phyloP scores from a whole-genome alignment of 1,140 invertebrate species.

The Drosophila mauritiana region DNA sequence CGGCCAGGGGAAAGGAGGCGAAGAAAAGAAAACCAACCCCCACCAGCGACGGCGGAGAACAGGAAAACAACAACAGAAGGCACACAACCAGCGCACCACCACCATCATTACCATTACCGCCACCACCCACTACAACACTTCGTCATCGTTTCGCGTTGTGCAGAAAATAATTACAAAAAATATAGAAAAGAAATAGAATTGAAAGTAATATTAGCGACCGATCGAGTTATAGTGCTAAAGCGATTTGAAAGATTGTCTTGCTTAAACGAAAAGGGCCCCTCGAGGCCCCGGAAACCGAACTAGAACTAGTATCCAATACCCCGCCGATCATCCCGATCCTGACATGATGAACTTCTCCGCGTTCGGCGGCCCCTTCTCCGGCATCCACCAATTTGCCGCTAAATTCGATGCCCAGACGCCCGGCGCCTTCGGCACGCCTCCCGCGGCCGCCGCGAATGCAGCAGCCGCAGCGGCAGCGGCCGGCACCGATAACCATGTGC shows the following conservation, averaged over 20 bases:
- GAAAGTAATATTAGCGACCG: not conserved
- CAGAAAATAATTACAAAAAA: conserved; percentile 1
- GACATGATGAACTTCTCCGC: conserved; percentile 85
- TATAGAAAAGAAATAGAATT: not conserved
- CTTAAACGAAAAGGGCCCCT: conserved; percentile 15
- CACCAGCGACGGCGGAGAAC: conserved; percentile 64
- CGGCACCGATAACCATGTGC: conserved; percentile 81
- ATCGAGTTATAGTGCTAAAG: conserved; percentile 32
- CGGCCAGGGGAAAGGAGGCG: conserved; percentile 42
- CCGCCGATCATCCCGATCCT: conserved; percentile 40
- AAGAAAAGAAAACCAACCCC: conserved; percentile 78
- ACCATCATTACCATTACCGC: conserved; percentile 27
- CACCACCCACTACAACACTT: conserved; percentile 67
- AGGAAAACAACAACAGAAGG: conserved; percentile 62
- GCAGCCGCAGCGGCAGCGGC: conserved; percentile 72
- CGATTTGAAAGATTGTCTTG: conserved; percentile 14
- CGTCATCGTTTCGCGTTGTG: conserved; percentile 46
- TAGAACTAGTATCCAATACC: not conserved
- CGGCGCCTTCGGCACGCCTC: conserved; percentile 81
- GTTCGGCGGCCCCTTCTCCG: conserved; percentile 84
- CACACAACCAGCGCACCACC: conserved; percentile 35
- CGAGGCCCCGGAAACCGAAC: conserved; percentile 6
- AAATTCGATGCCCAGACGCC: conserved; percentile 84
- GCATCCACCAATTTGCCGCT: conserved; percentile 84
- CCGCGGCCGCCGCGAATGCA: conserved; percentile 56